Base-by-base conservation (phyloP, 2,888 invertebrate genomes). In the Saturnia pavonia region DNA sequence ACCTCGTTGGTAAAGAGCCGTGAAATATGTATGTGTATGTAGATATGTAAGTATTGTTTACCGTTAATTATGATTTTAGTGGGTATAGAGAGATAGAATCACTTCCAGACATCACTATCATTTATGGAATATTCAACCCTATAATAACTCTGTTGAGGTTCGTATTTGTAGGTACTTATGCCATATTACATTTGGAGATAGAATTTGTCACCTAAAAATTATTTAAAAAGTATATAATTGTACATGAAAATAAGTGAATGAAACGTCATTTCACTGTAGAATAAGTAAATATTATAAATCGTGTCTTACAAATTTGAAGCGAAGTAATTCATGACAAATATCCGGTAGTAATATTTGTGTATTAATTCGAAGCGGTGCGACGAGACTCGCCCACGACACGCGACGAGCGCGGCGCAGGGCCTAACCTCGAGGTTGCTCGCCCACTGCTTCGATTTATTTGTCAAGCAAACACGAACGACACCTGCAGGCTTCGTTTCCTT, bases 331-430 rank as follows among this genome's bases (percentile, higher is more conserved):
- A 22, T 45, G 9, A 25, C 43, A 48, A 16, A 48, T 65, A 48
- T 65, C 45, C 48, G 48, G 43, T 60, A 65, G 40, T 19, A n/a
- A 42, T 40, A 22, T 65, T 40, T 65, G 40, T 65, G 65, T 34
- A 40, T 40, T 27, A 14, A 63, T 63, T 63, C 16, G 14, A 63
- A 19, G 63, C 40, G 65, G 65, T 34, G 45, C 8, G 68, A 4
- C 54, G 48, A 68, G 68, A 68, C 68, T 67, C 67, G 67, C 67
- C 67, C 67, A 48, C 67, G 45, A 25, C 14, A 16, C 27, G 25
- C 57, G 7, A n/a, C 57, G n/a, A n/a, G n/a, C n/a, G n/a, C n/a
- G n/a, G 54, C 54, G 14, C 14, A 27, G 27, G 1, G 12, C 25
- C 57, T 27, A 27, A 60, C 57, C 57, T 60, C 57, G 57, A 60